Evolutionary conservation across 2,113 vertebrate species (phyloP), one percentile per base, ranked within the genome.

Genomic region (Amazona guildingii): DNA sequence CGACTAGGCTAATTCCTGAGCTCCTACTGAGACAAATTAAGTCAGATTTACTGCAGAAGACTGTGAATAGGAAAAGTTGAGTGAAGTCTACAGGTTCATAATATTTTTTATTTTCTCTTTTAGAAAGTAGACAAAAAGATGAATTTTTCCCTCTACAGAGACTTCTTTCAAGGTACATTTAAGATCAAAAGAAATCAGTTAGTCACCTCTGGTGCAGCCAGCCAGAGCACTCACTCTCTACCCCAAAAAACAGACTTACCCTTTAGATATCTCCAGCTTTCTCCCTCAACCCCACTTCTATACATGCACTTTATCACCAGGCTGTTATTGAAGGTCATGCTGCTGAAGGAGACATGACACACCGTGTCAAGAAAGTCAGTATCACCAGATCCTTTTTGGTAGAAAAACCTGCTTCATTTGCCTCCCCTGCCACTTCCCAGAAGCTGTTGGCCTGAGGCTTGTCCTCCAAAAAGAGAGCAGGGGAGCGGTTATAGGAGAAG

Each of bases 351-450:
- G 44, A 57, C 17, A 3, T 17, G 28, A 41, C 35, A 61, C 25
- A 35, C 5, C 27, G 16, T 1, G 2, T 17, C 27, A 86, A 72
- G 44, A 54, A 79, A 46, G 8, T 9, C 83, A 66, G 13, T 54
- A 79, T 41, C 70, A 21, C 7, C 17, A 51, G 8, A 20, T 39
- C 14, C 70, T 92, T 54, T 41, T 77, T 52, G 17, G 37, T 25
- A 37, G 23, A 70, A 91, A 57, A 24, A 27, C 20, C 46, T 46
- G 18, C 37, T 87, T 35, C 9, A 13, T 78, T 74, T 28, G 2
- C 17, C 41, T 49, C 13, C 8, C 37, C 62, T 17, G 7, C 6
- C 14, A 10, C 29, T 41, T 20, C 11, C 29, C 0, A 0, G 31
- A 68, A 6, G 25, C 19, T 39, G 29, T 43, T 75, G 13, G n/a